These are phyloP conservation scores for Albula glossodonta DNA, from an alignment of 2,113 vertebrate species.

Conservation along the genomic window DNA sequence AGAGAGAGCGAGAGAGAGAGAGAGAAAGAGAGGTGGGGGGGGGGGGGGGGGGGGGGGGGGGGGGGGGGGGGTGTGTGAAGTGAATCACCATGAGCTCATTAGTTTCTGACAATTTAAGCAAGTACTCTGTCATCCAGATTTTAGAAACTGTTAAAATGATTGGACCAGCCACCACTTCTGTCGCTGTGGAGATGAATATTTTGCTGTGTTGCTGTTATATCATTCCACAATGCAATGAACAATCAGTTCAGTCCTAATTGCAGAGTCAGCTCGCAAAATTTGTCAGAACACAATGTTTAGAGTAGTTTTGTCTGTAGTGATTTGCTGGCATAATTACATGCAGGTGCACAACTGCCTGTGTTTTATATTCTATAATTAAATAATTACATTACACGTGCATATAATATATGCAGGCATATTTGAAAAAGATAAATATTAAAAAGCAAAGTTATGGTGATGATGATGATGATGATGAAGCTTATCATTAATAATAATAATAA, in stretches of 20 bases:
- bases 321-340: too few species aligned
- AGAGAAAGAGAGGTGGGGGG: not conserved
- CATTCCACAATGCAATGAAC: not conserved
- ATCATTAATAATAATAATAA: too few species aligned
- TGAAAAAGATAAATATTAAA: too few species aligned
- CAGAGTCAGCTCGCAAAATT: not conserved
- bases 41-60: not conserved
- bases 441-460: too few species aligned
- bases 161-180: not conserved
- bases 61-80: not conserved
- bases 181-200: not conserved
- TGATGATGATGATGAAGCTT: too few species aligned
- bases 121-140: not conserved
- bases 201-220: not conserved
- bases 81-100: too few species aligned
- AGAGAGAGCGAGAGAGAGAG: conserved; percentile 5
- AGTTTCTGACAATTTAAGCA: not conserved
- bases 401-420: too few species aligned
- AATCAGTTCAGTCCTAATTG: not conserved
- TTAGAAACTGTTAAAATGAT: not conserved
- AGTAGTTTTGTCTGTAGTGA: not conserved
- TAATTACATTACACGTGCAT: too few species aligned
- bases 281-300: not conserved
- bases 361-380: too few species aligned
- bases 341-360: too few species aligned